Evolutionary conservation across 2,888 invertebrate species (phyloP).

Genomic region (Macrophya alboannulata): DNA sequence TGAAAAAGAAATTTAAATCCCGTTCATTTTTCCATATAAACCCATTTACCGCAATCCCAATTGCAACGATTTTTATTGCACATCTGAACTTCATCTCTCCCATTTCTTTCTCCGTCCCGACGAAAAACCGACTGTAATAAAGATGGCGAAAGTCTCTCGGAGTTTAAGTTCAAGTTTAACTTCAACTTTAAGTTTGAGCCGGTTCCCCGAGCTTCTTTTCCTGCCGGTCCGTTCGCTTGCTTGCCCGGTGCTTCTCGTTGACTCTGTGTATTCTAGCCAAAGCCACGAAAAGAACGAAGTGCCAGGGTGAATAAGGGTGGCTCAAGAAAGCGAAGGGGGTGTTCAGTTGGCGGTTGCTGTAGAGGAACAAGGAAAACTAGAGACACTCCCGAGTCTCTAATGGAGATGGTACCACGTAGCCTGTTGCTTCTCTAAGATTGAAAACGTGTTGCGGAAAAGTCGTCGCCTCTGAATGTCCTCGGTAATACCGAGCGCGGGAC

Average conservation of each 20-base stretch:
- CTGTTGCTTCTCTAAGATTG: constrained; percentile 69
- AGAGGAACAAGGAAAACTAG: constrained; percentile 12
- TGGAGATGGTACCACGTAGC: constrained; percentile 69
- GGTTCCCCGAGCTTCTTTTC: constrained; percentile 20
- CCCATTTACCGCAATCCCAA: not conserved
- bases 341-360: not conserved
- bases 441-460: constrained; percentile 54
- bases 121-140: not conserved
- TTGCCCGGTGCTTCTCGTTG: constrained; percentile 27
- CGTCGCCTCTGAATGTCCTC: not conserved
- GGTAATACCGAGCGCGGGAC: not conserved
- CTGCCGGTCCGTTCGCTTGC: constrained; percentile 22
- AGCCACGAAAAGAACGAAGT: constrained; percentile 29
- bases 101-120: too few relatives aligned
- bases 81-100: not conserved
- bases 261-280: constrained; percentile 27
- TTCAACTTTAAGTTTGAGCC: not conserved
- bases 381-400: constrained; percentile 67
- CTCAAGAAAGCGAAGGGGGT: constrained; percentile 38
- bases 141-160: not conserved
- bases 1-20: not conserved
- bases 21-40: not conserved
- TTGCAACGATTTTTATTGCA: not conserved
- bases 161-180: constrained; percentile 33
- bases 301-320: constrained; percentile 47